Evolutionary conservation across 2,888 invertebrate species (phyloP).

Genomic region (Microctonus hyperodae): DNA sequence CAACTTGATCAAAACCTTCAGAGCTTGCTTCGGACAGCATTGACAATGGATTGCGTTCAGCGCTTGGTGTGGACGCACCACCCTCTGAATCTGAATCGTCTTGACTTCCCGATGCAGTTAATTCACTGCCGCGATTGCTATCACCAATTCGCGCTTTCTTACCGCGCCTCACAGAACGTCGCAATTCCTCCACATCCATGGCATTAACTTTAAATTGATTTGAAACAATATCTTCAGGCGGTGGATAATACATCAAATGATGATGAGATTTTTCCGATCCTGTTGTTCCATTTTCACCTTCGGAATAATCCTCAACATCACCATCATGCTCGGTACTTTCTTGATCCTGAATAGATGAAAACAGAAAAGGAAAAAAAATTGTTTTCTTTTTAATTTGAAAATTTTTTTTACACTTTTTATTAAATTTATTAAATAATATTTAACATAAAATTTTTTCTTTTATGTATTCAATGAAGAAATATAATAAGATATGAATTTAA

Average conservation of each 20-base stretch:
- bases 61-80: conserved; percentile 80
- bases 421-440: conserved; percentile 9
- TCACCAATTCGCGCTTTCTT: conserved; percentile 54
- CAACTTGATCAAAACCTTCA: conserved; percentile 70
- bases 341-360: conserved; percentile 59
- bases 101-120: conserved; percentile 67
- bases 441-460: conserved; percentile 9
- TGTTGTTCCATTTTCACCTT: conserved; percentile 71
- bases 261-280: conserved; percentile 73
- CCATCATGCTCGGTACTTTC: conserved; percentile 84
- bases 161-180: conserved; percentile 64
- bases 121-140: conserved; percentile 54
- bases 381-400: background rate
- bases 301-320: conserved; percentile 86
- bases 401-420: background rate
- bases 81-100: conserved; percentile 73
- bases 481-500: conserved; percentile 7
- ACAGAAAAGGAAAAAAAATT: background rate
- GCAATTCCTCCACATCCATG: conserved; percentile 84
- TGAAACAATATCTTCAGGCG: conserved; percentile 68
- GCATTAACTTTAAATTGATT: conserved; percentile 89
- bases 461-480: background rate
- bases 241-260: conserved; percentile 76
- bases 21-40: conserved; percentile 76
- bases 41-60: conserved; percentile 76